Conservation (phyloP, 2,797 vertebrate genomes). For the Pitangus sulphuratus region DNA sequence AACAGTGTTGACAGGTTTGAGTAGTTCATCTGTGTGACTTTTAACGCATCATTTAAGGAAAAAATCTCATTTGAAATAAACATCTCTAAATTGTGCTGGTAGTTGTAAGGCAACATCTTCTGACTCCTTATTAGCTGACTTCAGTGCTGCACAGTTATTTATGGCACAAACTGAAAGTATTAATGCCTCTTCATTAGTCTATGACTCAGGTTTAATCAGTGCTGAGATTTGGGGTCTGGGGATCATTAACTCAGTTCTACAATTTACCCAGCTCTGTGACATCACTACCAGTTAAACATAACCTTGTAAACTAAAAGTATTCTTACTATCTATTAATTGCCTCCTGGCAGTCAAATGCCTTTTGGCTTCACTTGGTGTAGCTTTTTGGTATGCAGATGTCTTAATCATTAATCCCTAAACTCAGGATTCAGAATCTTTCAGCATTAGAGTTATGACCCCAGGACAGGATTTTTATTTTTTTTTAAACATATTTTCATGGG, state of each 20-base stretch:
- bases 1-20: background rate
- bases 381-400: constrained; percentile 6
- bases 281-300: constrained; percentile 23
- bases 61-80: background rate
- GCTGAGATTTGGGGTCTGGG: constrained; percentile 47
- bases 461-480: background rate
- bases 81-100: background rate
- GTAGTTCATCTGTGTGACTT: background rate
- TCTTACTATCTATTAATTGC: constrained; percentile 1
- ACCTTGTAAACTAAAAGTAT: constrained; percentile 5
- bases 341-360: background rate
- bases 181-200: constrained; percentile 57
- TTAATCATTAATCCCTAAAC: background rate
- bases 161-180: constrained; percentile 20
- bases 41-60: background rate
- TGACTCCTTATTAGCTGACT: background rate
- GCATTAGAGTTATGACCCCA: background rate
- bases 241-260: constrained; percentile 9
- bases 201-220: constrained; percentile 33
- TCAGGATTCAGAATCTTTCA: background rate
- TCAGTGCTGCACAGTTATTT: constrained; percentile 39
- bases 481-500: background rate
- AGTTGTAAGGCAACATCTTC: background rate
- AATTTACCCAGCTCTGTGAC: constrained; percentile 23
- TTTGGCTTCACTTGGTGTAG: background rate